Conservation (phyloP, 1,140 invertebrate species). For the Antheraea mylitta region DNA sequence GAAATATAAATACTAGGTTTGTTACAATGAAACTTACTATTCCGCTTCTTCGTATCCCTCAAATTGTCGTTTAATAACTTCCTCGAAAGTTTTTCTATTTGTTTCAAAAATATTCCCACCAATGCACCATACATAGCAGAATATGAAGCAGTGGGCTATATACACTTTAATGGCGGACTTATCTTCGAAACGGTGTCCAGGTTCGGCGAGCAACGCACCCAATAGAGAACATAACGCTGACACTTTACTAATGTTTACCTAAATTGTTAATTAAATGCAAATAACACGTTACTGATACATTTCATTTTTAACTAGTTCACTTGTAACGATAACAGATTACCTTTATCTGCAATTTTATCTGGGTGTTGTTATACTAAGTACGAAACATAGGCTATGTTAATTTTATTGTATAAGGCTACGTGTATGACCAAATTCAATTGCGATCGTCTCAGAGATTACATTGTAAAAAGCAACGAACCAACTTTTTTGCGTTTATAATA, state of each 20-base stretch:
- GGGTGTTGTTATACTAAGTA: too few relatives aligned
- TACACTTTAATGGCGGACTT: constrained; percentile 81
- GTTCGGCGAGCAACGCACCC: constrained; percentile 82
- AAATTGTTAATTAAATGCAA: constrained; percentile 11
- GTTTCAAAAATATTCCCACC: constrained; percentile 89
- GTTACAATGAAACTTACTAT: constrained; percentile 45
- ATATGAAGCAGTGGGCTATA: constrained; percentile 85
- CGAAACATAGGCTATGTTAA: too few relatives aligned
- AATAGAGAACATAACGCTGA: constrained; percentile 86
- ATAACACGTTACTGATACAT: background rate
- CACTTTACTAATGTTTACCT: constrained; percentile 92
- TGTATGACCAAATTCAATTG: too few relatives aligned
- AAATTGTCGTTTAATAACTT: constrained; percentile 84
- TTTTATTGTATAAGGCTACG: too few relatives aligned
- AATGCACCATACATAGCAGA: constrained; percentile 89
- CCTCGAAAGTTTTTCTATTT: constrained; percentile 85
- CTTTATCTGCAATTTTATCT: too few relatives aligned
- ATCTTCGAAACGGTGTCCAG: constrained; percentile 77
- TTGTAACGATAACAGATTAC: too few relatives aligned
- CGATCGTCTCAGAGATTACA: too few relatives aligned
- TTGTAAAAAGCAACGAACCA: too few relatives aligned
- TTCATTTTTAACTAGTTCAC: background rate
- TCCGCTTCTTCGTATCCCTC: constrained; percentile 82
- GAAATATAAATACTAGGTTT: background rate
- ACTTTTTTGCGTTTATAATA: too few relatives aligned